phyloP scores from a whole-genome alignment of 2,113 vertebrate species.

The Orthonyx spaldingii region DNA sequence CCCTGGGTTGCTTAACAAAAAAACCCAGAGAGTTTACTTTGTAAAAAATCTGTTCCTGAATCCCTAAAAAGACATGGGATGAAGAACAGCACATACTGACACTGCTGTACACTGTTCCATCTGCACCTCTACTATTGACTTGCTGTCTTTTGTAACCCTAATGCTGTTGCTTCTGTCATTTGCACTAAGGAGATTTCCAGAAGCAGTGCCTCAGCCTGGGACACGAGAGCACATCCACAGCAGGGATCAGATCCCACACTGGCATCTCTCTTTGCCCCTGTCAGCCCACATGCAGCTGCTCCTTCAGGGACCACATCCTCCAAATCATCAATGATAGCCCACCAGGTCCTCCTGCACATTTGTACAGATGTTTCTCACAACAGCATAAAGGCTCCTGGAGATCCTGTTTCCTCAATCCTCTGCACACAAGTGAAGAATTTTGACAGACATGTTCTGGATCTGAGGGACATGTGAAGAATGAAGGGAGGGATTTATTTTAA shows the following conservation, averaged over 20 bases:
- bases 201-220: neutral
- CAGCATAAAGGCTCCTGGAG: neutral
- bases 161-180: neutral
- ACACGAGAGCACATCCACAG: neutral
- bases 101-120: neutral
- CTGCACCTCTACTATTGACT: too few relatives aligned
- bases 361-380: neutral
- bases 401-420: neutral
- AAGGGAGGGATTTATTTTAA: neutral
- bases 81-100: neutral
- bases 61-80: neutral
- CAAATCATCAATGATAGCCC: neutral
- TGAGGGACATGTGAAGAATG: neutral
- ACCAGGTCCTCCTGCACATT: neutral
- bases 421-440: neutral
- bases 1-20: neutral
- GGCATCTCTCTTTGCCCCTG: neutral
- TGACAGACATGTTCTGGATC: neutral
- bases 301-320: neutral
- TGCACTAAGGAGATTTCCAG: neutral
- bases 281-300: neutral
- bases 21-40: neutral
- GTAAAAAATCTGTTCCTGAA: neutral
- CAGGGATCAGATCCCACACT: neutral
- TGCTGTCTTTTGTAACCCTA: neutral